These are phyloP conservation scores for Ascaphus truei DNA, from an alignment of 2,113 vertebrate species.

Conservation along the genomic window DNA sequence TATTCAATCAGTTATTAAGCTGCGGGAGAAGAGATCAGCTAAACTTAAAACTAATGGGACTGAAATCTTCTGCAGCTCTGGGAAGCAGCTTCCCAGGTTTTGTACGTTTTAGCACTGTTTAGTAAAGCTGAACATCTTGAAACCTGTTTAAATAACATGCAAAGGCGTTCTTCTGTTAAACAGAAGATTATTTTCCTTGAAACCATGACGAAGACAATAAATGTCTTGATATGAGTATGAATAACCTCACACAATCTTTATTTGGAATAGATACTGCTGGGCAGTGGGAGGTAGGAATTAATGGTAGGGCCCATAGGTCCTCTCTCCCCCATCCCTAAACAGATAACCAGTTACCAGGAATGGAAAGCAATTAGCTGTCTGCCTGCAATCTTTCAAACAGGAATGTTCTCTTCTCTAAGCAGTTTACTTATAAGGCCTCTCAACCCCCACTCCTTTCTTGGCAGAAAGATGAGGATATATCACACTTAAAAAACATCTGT, in stretches of 20 bases:
- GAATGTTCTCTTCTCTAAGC: constrained; percentile 23
- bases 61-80: not conserved
- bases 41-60: not conserved
- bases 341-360: constrained; percentile 35
- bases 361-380: constrained; percentile 34
- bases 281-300: constrained; percentile 15
- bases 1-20: constrained; percentile 26
- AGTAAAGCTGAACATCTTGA: not conserved
- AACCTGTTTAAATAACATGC: constrained; percentile 25
- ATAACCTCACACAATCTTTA: constrained; percentile 29
- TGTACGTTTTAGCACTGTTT: not conserved
- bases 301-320: constrained; percentile 24
- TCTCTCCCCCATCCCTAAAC: not conserved
- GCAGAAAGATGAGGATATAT: constrained; percentile 31
- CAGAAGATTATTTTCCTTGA: constrained; percentile 25
- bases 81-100: not conserved
- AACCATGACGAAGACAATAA: constrained; percentile 17
- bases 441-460: constrained; percentile 24
- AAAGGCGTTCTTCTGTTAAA: constrained; percentile 25
- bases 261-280: constrained; percentile 19
- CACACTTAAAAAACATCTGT: constrained; percentile 38
- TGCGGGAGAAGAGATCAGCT: constrained; percentile 4
- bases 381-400: constrained; percentile 27
- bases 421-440: constrained; percentile 13
- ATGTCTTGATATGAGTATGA: constrained; percentile 28